Evolutionary conservation across 2,888 invertebrate species (phyloP).

Genomic region (Orthosia cruda): DNA sequence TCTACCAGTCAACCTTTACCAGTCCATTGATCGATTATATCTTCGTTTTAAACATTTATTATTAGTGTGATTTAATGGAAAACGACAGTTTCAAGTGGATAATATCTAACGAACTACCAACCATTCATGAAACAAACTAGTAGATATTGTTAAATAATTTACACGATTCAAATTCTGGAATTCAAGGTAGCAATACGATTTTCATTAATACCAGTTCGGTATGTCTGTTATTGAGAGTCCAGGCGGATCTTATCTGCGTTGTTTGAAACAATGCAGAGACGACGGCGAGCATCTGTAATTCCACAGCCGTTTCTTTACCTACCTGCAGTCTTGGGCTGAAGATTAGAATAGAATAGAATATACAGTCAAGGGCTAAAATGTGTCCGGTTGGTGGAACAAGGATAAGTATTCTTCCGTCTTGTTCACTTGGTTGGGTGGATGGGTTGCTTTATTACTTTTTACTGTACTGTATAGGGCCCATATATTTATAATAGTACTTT

Average conservation of each 20-base stretch:
- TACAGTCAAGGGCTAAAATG: not conserved
- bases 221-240: slow-evolving; percentile 52
- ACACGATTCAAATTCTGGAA: slow-evolving; percentile 16
- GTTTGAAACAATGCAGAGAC: slow-evolving; percentile 42
- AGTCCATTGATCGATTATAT: too few species aligned
- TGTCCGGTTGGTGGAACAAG: not conserved
- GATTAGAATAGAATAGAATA: too few species aligned
- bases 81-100: too few species aligned
- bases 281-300: slow-evolving; percentile 23
- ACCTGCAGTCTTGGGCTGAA: not conserved
- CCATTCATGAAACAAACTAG: too few species aligned
- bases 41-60: too few species aligned
- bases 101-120: too few species aligned
- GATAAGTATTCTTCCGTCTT: too few species aligned
- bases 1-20: too few species aligned
- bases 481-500: too few species aligned
- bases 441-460: not conserved
- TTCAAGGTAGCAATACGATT: slow-evolving; percentile 24
- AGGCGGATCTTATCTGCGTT: slow-evolving; percentile 46
- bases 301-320: not conserved
- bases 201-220: slow-evolving; percentile 42
- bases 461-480: not conserved
- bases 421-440: not conserved
- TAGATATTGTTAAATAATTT: slow-evolving; percentile 3
- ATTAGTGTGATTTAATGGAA: too few species aligned